Percentiles rank a stretch among this genome's conserved stretches.
Evolutionary conservation across 2,888 invertebrate species (phyloP).

Genomic region (Caenorhabditis sp.): DNA sequence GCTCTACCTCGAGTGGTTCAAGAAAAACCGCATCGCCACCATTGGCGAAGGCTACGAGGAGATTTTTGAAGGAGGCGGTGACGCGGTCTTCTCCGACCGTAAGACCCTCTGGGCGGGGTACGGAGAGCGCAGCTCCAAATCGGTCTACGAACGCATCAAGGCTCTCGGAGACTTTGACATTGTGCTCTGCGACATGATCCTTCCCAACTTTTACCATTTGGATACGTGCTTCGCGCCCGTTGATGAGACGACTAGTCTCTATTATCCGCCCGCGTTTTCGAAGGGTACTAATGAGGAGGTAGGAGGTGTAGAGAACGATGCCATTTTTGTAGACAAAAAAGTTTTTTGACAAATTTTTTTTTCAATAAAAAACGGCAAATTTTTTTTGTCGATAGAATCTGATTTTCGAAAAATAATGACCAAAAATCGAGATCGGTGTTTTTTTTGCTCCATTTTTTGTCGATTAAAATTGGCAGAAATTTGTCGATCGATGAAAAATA

Average conservation of each 20-base stretch:
- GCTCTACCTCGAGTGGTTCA: slow-evolving; percentile 82
- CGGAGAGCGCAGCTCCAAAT: slow-evolving; percentile 78
- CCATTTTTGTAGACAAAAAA: no score
- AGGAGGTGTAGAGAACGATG: neutral
- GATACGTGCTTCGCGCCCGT: slow-evolving; percentile 83
- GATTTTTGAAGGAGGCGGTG: slow-evolving; percentile 82
- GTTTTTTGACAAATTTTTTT: no score
- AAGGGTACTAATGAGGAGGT: slow-evolving; percentile 78
- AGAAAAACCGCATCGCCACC: slow-evolving; percentile 76
- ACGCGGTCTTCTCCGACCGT: slow-evolving; percentile 81
- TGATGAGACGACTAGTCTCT: slow-evolving; percentile 78
- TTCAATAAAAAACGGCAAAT: no score
- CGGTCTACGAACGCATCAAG: slow-evolving; percentile 77
- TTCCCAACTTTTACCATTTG: slow-evolving; percentile 82
- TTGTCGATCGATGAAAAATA: no score
- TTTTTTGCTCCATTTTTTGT: no score
- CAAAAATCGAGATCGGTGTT: no score
- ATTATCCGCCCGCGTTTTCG: slow-evolving; percentile 81
- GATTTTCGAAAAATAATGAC: no score
- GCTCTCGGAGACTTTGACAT: slow-evolving; percentile 79
- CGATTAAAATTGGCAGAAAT: no score
- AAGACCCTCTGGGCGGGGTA: slow-evolving; percentile 82
- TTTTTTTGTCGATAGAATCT: no score
- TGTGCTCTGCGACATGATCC: slow-evolving; percentile 78
- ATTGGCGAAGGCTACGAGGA: slow-evolving; percentile 80